phyloP scores from a whole-genome alignment of 2,888 invertebrate genomes.

The Abrostola tripartita region DNA sequence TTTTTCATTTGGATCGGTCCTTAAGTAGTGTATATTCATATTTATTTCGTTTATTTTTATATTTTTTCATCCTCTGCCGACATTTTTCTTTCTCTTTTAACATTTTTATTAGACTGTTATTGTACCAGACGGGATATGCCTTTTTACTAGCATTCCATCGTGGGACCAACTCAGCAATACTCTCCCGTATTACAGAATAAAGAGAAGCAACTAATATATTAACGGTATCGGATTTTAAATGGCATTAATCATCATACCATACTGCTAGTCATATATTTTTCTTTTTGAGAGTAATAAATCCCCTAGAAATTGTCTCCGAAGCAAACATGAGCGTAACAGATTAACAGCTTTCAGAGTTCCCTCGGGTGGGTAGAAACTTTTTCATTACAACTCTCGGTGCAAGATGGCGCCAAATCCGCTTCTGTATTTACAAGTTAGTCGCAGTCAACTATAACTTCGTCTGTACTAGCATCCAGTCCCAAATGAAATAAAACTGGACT shows the following conservation, averaged over 20 bases:
- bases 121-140: slow-evolving; percentile 1
- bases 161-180: neutral
- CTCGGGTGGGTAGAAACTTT: slow-evolving; percentile 60
- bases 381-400: slow-evolving; percentile 63
- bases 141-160: neutral
- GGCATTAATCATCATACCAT: too few species aligned
- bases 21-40: slow-evolving; percentile 1
- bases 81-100: neutral
- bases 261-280: too few species aligned
- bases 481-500: slow-evolving; percentile 44
- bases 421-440: slow-evolving; percentile 53
- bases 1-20: neutral
- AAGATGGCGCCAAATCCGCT: slow-evolving; percentile 52
- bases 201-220: neutral
- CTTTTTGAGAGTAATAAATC: slow-evolving; percentile 19
- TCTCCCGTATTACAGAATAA: neutral
- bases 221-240: neutral
- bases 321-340: slow-evolving; percentile 52
- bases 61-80: slow-evolving; percentile 1
- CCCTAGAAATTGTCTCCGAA: slow-evolving; percentile 34
- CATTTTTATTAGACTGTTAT: neutral
- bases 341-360: slow-evolving; percentile 52
- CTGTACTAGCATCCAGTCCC: slow-evolving; percentile 35
- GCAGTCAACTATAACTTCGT: slow-evolving; percentile 50
- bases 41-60: slow-evolving; percentile 1